These are phyloP conservation scores for Drosophila fungiperda DNA, from an alignment of 2,888 invertebrate species.

Conservation along the genomic window DNA sequence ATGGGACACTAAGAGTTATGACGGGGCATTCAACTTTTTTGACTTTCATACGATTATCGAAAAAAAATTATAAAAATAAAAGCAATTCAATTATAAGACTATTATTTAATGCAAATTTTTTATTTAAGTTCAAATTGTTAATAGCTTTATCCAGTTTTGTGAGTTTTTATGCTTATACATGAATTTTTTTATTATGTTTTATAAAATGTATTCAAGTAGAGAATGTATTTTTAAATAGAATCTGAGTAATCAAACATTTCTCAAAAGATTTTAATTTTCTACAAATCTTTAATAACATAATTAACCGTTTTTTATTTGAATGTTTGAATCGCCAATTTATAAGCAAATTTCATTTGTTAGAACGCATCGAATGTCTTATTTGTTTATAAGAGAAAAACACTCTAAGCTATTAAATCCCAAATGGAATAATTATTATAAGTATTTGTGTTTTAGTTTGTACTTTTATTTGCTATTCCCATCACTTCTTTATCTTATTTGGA, in stretches of 20 bases:
- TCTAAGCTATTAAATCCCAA: not conserved
- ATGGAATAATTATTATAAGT: not conserved
- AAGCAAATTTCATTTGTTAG: constrained; percentile 33
- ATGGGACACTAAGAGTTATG: constrained; percentile 36
- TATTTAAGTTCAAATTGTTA: constrained; percentile 69
- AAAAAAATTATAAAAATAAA: constrained; percentile 21
- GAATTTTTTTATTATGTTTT: constrained; percentile 39
- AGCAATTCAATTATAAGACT: constrained; percentile 40
- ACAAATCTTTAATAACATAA: constrained; percentile 40
- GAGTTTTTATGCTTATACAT: constrained; percentile 30
- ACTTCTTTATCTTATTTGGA: constrained; percentile 11
- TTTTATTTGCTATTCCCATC: constrained; percentile 18
- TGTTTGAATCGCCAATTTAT: constrained; percentile 60
- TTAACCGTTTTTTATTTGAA: constrained; percentile 69
- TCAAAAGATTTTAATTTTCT: constrained; percentile 17
- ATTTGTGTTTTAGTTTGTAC: not conserved
- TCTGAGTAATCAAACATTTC: constrained; percentile 67
- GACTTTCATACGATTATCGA: constrained; percentile 44
- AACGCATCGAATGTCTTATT: constrained; percentile 24
- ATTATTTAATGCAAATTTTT: constrained; percentile 21
- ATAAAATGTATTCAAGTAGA: constrained; percentile 51
- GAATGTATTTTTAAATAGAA: constrained; percentile 53
- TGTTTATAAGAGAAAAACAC: constrained; percentile 17
- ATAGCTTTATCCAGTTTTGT: constrained; percentile 61
- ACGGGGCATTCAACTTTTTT: constrained; percentile 68